Evolutionary conservation across 2,888 invertebrate genomes (phyloP), one percentile per base, ranked within the genome.

Genomic region (Eupeodes latifasciatus): DNA sequence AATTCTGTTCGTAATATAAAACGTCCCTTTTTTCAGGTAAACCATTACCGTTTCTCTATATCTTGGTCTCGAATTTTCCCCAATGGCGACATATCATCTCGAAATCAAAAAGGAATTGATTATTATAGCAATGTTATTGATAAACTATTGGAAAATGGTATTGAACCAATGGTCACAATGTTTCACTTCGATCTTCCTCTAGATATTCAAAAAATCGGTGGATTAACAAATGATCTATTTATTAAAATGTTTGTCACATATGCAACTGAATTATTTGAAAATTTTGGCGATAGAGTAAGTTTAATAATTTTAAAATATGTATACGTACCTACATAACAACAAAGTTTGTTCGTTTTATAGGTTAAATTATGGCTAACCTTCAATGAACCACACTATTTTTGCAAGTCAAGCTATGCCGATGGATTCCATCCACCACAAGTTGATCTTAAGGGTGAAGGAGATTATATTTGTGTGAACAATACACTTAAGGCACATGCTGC

Each of bases 61-160:
- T 94, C 95, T 0, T 96, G 96, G 96, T 92, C 95, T 0, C 93
- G 96, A 49, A 93, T 96, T n/a, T 91, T 96, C 67, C 95, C 96
- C 0, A 94, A 94, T 47, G 95, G 95, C 51, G 94, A 94, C 74
- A 83, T 94, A 0, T 93, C 94, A 71, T 92, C 93, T n/a, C 92
- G 95, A 12, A 94, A 72, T 34, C 57, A 72, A 49, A 72, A 59
- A n/a, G 72, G 72, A 59, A 72, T 72, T 34, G 72, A 72, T 49
- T 96, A 96, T 92, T 96, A 96, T 92, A 95, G 95, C 89, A 94
- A 94, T 86, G 92, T 96, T 7, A 95, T 96, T 74, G 92, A 96
- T 90, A 95, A 95, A 91, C 94, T 96, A 89, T 89, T 95, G 0
- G 94, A 93, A 55, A 95, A 95, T 89, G 94, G 94, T 61, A 96